phyloP scores from a whole-genome alignment of 2,113 vertebrate species.

The Sminthopsis crassicaudata region DNA sequence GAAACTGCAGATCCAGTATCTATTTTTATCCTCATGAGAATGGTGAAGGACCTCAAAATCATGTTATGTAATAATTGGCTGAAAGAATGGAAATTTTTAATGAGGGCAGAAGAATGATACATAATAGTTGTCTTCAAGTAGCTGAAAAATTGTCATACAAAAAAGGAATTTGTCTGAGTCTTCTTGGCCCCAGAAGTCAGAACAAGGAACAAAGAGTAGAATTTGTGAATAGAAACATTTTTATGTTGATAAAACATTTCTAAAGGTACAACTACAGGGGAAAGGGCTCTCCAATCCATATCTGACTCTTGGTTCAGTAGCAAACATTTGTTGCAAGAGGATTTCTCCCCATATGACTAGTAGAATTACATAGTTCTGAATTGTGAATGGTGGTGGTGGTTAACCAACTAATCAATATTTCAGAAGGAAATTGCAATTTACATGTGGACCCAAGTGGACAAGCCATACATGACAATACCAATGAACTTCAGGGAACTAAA shows the following conservation, averaged over 20 bases:
- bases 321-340: too few relatives aligned
- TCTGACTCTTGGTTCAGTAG: not conserved
- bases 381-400: not conserved
- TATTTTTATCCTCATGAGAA: not conserved
- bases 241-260: not conserved
- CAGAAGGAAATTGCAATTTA: too few relatives aligned
- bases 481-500: not conserved
- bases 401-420: not conserved
- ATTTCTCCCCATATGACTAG: not conserved
- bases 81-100: not conserved
- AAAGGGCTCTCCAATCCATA: not conserved
- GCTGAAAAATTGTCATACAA: not conserved
- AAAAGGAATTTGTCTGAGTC: not conserved
- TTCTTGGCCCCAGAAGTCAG: not conserved
- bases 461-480: not conserved
- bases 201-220: not conserved
- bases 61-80: not conserved
- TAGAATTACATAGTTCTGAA: not conserved
- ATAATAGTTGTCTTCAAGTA: not conserved
- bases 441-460: not conserved
- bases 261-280: not conserved
- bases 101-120: not conserved
- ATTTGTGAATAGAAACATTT: not conserved
- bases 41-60: not conserved
- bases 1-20: not conserved